Conservation (phyloP, 2,113 vertebrate genomes). For the Labeo rohita region DNA sequence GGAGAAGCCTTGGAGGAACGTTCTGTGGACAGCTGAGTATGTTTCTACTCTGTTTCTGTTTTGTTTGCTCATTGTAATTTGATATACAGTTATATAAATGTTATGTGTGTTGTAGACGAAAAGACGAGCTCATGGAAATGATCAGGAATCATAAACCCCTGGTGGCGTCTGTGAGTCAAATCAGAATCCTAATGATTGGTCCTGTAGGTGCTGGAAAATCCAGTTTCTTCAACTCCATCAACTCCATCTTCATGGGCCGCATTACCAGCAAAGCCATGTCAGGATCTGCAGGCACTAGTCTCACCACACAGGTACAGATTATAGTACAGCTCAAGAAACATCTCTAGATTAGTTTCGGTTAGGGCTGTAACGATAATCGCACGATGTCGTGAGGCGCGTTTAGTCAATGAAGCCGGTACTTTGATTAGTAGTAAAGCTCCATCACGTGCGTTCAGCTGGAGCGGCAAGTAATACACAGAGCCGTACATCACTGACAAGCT, state of each 20-base stretch:
- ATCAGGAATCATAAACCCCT: conserved; percentile 68
- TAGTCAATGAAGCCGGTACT: too few relatives aligned
- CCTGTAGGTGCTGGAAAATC: conserved; percentile 76
- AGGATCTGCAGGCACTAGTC: conserved; percentile 71
- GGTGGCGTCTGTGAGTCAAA: conserved; percentile 55
- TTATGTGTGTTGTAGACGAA: conserved; percentile 54
- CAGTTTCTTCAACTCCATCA: conserved; percentile 82
- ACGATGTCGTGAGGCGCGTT: too few relatives aligned
- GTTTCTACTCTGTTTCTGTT: background rate
- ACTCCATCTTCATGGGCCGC: conserved; percentile 73
- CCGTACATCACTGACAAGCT: too few relatives aligned
- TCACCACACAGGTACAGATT: conserved; percentile 66
- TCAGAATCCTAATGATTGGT: conserved; percentile 76
- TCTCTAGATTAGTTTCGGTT: background rate
- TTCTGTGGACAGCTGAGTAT: conserved; percentile 63
- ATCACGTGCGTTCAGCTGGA: too few relatives aligned
- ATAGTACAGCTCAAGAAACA: background rate
- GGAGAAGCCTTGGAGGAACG: conserved; percentile 68
- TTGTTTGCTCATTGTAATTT: background rate
- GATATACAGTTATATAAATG: background rate
- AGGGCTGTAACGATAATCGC: too few relatives aligned
- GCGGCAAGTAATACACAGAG: too few relatives aligned
- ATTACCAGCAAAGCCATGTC: conserved; percentile 67
- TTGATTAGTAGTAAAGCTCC: too few relatives aligned
- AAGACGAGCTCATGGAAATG: conserved; percentile 65